Evolutionary conservation across 2,888 invertebrate genomes (phyloP).

Genomic region (Drosophila suboccidentalis): DNA sequence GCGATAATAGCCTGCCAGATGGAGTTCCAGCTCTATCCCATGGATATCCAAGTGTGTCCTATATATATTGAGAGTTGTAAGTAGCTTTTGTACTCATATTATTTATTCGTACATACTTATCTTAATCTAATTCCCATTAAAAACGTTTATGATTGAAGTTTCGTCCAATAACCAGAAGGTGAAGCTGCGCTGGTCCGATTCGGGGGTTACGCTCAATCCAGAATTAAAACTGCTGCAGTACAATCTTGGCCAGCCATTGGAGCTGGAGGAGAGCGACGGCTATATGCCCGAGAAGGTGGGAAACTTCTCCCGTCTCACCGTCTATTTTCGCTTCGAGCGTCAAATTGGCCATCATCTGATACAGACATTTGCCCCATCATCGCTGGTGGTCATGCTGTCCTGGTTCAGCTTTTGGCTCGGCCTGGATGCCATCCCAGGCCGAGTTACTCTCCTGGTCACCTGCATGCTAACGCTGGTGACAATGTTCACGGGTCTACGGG

Average conservation of each 20-base stretch:
- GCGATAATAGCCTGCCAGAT: constrained; percentile 95
- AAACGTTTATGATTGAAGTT: constrained; percentile 86
- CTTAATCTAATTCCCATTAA: background rate
- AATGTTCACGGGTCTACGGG: constrained; percentile 93
- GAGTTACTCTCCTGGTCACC: constrained; percentile 92
- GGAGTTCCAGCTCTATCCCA: constrained; percentile 94
- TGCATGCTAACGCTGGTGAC: constrained; percentile 94
- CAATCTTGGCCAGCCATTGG: constrained; percentile 90
- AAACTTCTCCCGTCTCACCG: constrained; percentile 92
- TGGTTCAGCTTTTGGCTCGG: constrained; percentile 96
- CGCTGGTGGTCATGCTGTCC: constrained; percentile 92
- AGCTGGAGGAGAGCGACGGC: constrained; percentile 90
- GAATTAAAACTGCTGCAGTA: constrained; percentile 93
- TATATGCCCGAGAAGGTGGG: constrained; percentile 93
- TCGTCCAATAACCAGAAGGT: constrained; percentile 93
- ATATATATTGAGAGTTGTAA: constrained; percentile 94
- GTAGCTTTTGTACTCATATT: constrained; percentile 83
- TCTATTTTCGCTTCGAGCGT: constrained; percentile 92
- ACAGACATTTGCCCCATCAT: constrained; percentile 94
- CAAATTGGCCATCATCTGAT: constrained; percentile 94
- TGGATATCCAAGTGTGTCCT: constrained; percentile 94
- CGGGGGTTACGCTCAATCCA: constrained; percentile 92
- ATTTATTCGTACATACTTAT: background rate
- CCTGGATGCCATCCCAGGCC: constrained; percentile 93
- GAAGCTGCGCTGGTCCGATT: constrained; percentile 90